Evolutionary conservation across 2,113 vertebrate genomes (phyloP), one percentile per base, ranked within the genome.

Genomic region (Vimba vimba): DNA sequence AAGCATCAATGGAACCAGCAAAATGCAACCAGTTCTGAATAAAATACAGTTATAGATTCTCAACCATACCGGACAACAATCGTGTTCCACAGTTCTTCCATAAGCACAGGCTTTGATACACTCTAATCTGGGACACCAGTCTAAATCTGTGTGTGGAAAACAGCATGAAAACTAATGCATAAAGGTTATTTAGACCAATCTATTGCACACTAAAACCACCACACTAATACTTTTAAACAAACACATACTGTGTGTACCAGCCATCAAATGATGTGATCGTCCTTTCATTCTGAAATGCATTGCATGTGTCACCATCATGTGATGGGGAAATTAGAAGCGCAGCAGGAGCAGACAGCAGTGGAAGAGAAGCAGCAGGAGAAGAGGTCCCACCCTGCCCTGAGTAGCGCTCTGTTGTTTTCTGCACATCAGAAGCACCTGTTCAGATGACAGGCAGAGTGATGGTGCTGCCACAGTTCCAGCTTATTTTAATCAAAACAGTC

Each of bases 351-450:
- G 19, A 81, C 79, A 81, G 79, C 79, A 21, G 60, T 81, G 30
- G n/a, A n/a, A 50, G 39, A 50, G 79, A 12, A 81, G 60, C 79
- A 69, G 64, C 25, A 36, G 64, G 80, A 36, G 45, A 50, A 36
- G 27, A 82, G 80, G 47, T 52, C 43, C n/a, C 79, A 81, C 10
- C 57, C 43, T 81, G 60, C n/a, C 75, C 79, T 66, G 79, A 0
- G 15, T 64, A 47, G 27, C 62, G 27, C 62, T 69, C 80, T 69
- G 80, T 55, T 82, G 64, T 82, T 50, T 30, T 69, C 79, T 50
- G 43, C 79, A 81, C 64, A 82, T 82, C 80, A 83, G 25, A 83
- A 73, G 52, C 82, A 83, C 68, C 82, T 83, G 82, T 83, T 83
- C 66, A 74, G 19, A 82, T 82, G 60, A 82, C 80, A 66, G 27